A percentile compares a stretch with the other conserved stretches of the same genome.
These are phyloP conservation scores for Urophycis tenuis DNA, from an alignment of 2,797 vertebrate species.

Conservation along the genomic window DNA sequence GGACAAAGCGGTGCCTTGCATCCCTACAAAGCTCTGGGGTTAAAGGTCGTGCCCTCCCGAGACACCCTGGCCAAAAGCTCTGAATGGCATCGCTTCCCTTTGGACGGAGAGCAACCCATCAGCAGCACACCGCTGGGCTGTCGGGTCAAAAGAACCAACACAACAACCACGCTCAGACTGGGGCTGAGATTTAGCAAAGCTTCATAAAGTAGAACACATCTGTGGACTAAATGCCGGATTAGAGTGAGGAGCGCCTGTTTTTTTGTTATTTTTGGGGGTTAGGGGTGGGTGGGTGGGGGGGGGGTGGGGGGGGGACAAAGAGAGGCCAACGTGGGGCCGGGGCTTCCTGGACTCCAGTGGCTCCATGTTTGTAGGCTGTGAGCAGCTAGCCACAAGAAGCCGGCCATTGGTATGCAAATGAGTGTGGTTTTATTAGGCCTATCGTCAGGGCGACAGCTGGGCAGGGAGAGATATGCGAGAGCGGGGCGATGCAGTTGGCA, in stretches of 20 bases:
- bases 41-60: conserved; percentile 43
- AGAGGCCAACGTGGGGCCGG: conserved; percentile 49
- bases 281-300: too few species aligned
- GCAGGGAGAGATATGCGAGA: conserved; percentile 69
- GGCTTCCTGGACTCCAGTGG: conserved; percentile 52
- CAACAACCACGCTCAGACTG: conserved; percentile 16
- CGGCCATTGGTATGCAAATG: conserved; percentile 75
- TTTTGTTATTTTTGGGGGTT: too few species aligned
- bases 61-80: conserved; percentile 48
- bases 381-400: conserved; percentile 67
- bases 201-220: conserved; percentile 47
- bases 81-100: conserved; percentile 38
- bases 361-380: conserved; percentile 58
- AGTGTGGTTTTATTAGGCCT: conserved; percentile 68
- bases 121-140: not conserved
- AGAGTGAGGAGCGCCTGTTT: conserved; percentile 45
- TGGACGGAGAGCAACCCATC: conserved; percentile 12
- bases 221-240: conserved; percentile 54
- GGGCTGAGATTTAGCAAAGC: conserved; percentile 40
- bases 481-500: conserved; percentile 66
- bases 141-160: not conserved
- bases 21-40: conserved; percentile 41
- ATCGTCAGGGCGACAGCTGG: conserved; percentile 80
- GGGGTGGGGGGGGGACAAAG: conserved; percentile 35
- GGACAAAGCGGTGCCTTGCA: conserved; percentile 40